Base-by-base conservation (phyloP, 2,797 vertebrate species). In the Acrocephalus scirpaceus region DNA sequence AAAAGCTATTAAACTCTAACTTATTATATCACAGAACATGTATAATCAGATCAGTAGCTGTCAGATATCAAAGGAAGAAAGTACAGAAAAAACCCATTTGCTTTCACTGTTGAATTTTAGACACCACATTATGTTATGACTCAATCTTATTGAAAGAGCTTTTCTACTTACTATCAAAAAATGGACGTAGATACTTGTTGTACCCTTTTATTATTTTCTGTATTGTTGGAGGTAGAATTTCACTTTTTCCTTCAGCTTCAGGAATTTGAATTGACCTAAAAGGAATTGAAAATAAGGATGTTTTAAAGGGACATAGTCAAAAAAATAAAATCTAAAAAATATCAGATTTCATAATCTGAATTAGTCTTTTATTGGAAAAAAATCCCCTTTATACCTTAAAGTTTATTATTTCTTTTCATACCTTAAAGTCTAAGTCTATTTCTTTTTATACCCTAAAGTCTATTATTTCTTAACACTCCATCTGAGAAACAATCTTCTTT, bases 121-220 rank as follows among this genome's bases (percentile, higher is more conserved):
- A 67, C 22, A n/a, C 5, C 45, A 9, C 44, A 26, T 66, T 62
- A 18, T 32, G 16, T 45, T 69, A 83, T 6, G 6, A 16, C 13
- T 72, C 48, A 65, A 10, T 29, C 36, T 47, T 51, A 42, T 6
- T 44, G 58, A 67, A 85, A 90, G 9, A 85, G 12, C 4, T 70
- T 94, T 91, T 66, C 27, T 92, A 97, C 99, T 98, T 98, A 99
- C 99, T 98, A 81, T 99, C 98, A 98, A 99, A 99, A 97, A 99
- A 99, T 23, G 99, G 99, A 93, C 99, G 98, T 36, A 99, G 98
- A 97, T 99, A 99, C 97, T 99, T 99, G 98, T 99, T 99, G 97
- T 99, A 99, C 95, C 99, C 99, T 98, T 98, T 99, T 98, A 99
- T 99, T 97, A 99, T 98, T 96, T 98, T 98, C 93, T 99, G 98